Evolutionary conservation across 2,888 invertebrate genomes (phyloP).

Genomic region (Cosmia pyralina): DNA sequence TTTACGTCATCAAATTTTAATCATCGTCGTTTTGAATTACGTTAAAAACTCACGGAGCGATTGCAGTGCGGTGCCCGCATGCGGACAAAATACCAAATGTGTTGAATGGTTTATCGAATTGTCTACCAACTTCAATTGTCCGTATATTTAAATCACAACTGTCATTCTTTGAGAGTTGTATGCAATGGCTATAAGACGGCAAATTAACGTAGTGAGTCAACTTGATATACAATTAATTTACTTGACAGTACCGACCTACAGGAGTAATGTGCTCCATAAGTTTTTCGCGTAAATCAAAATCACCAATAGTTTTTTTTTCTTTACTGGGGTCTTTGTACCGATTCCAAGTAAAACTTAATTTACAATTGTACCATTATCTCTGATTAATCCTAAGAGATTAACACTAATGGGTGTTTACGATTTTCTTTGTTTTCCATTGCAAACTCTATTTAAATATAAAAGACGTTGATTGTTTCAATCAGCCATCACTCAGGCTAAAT

Average conservation of each 20-base stretch:
- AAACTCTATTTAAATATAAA: slow-evolving; percentile 46
- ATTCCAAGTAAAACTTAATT: slow-evolving; percentile 28
- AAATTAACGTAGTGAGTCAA: background rate
- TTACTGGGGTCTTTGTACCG: slow-evolving; percentile 18
- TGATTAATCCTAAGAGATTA: slow-evolving; percentile 66
- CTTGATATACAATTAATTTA: background rate
- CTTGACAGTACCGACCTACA: background rate
- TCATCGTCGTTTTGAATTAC: background rate
- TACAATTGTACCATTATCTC: slow-evolving; percentile 66
- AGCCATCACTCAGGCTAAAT: slow-evolving; percentile 6
- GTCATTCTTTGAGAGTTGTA: background rate
- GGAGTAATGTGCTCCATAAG: background rate
- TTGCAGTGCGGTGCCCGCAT: background rate
- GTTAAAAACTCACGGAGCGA: slow-evolving; percentile 7
- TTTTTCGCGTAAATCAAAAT: background rate
- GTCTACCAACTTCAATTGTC: background rate
- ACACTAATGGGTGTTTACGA: slow-evolving; percentile 56
- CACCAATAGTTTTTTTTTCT: background rate
- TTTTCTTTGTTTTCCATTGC: slow-evolving; percentile 44
- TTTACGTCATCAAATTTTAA: background rate
- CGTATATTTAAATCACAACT: no score
- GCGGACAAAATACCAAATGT: background rate
- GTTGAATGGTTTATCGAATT: no score
- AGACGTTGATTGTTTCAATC: slow-evolving; percentile 42
- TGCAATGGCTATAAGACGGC: background rate